Percentiles rank a stretch among this genome's conserved stretches.
phyloP scores from a whole-genome alignment of 1,140 invertebrate species.

The Drosophila melanica region DNA sequence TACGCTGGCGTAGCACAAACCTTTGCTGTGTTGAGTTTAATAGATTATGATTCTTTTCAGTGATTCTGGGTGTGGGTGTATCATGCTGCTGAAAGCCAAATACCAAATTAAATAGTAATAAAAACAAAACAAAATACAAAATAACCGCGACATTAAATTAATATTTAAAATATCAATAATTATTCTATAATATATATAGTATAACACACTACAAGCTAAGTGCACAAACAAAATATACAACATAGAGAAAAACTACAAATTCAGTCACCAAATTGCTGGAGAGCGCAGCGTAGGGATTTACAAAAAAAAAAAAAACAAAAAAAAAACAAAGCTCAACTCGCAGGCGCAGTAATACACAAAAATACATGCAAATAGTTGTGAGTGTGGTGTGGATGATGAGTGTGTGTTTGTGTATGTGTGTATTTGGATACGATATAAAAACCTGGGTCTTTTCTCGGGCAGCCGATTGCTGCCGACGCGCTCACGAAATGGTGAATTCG shows the following conservation, averaged over 20 bases:
- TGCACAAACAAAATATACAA: conserved; percentile 54
- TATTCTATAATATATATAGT: conserved; percentile 17
- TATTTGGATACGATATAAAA: conserved; percentile 84
- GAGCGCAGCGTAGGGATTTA: conserved; percentile 12
- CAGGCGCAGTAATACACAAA: conserved; percentile 45
- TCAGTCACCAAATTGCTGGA: conserved; percentile 14
- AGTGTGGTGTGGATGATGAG: conserved; percentile 23
- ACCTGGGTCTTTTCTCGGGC: conserved; percentile 92
- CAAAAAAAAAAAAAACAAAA: neutral
- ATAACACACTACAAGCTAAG: conserved; percentile 43
- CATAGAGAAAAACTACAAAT: conserved; percentile 24
- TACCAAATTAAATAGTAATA: conserved; percentile 77
- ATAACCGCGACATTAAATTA: conserved; percentile 26
- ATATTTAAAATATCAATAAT: conserved; percentile 22
- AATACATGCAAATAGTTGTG: conserved; percentile 51
- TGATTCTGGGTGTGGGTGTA: conserved; percentile 81
- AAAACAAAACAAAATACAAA: conserved; percentile 51
- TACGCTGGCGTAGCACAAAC: conserved; percentile 67
- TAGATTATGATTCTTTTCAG: conserved; percentile 83
- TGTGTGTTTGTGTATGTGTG: conserved; percentile 16
- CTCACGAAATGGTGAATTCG: conserved; percentile 93
- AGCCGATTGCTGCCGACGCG: conserved; percentile 93
- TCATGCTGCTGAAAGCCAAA: conserved; percentile 84
- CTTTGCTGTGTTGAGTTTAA: conserved; percentile 83
- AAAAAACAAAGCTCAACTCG: conserved; percentile 26